Evolutionary conservation across 2,113 vertebrate genomes (phyloP).

Genomic region (Serilophus lunatus): DNA sequence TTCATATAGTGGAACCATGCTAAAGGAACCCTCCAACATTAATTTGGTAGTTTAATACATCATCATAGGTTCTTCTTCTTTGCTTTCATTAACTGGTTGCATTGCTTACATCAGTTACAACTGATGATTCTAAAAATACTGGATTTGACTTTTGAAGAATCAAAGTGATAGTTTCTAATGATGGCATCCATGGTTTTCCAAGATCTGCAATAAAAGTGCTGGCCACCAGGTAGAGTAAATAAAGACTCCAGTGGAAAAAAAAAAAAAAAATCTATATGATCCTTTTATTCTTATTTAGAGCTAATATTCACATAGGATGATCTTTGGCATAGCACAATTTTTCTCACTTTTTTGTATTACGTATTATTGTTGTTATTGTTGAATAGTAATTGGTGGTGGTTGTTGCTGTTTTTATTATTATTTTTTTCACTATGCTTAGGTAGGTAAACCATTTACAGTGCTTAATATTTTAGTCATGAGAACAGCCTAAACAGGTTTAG

Average conservation of each 20-base stretch:
- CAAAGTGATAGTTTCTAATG: neutral
- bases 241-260: neutral
- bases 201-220: neutral
- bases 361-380: neutral
- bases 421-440: neutral
- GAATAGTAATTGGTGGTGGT: no score
- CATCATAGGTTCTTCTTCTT: neutral
- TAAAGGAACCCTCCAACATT: neutral
- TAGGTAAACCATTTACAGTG: neutral
- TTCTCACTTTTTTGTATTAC: neutral
- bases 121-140: neutral
- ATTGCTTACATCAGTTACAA: neutral
- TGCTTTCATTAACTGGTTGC: neutral
- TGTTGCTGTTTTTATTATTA: no score
- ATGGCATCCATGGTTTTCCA: neutral
- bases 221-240: neutral
- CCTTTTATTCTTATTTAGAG: neutral
- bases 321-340: neutral
- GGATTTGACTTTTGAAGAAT: neutral
- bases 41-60: neutral
- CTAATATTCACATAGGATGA: neutral
- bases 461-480: neutral
- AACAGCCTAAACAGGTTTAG: neutral
- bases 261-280: neutral
- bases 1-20: neutral